Percentiles rank a stretch among this genome's conserved stretches.
Conservation (phyloP, 1,140 invertebrate genomes). For the Popillia japonica region DNA sequence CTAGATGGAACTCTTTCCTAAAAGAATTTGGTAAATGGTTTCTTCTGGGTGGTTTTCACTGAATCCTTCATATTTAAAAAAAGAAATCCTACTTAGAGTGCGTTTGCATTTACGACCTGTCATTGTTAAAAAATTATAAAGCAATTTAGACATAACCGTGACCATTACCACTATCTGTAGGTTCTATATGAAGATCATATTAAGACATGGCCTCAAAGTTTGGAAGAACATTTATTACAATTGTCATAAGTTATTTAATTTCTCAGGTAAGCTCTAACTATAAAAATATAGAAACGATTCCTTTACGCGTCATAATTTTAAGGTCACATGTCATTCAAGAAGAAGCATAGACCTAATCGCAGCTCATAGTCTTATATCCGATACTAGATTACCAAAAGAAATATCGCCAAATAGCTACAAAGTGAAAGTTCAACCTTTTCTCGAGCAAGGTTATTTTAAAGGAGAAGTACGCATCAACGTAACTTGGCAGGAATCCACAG, state of each 20-base stretch:
- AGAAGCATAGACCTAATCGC: constrained; percentile 70
- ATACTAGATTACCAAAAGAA: constrained; percentile 65
- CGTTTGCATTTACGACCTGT: too few species aligned
- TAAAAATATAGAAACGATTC: too few species aligned
- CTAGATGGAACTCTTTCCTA: too few species aligned
- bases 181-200: constrained; percentile 25
- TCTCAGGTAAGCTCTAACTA: background rate
- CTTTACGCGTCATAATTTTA: background rate
- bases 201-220: constrained; percentile 22
- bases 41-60: too few species aligned
- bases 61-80: too few species aligned
- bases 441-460: constrained; percentile 66
- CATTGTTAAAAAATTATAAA: too few species aligned
- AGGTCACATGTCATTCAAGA: constrained; percentile 41
- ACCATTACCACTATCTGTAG: background rate
- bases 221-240: constrained; percentile 13
- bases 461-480: constrained; percentile 70
- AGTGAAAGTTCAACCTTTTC: constrained; percentile 69
- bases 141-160: too few species aligned
- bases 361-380: constrained; percentile 65
- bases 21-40: too few species aligned
- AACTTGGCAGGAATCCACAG: constrained; percentile 65
- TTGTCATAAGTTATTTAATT: constrained; percentile 22
- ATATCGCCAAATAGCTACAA: constrained; percentile 69
- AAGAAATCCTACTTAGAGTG: too few species aligned